phyloP scores from a whole-genome alignment of 2,113 vertebrate species.

The Nycticryphes semicollaris region DNA sequence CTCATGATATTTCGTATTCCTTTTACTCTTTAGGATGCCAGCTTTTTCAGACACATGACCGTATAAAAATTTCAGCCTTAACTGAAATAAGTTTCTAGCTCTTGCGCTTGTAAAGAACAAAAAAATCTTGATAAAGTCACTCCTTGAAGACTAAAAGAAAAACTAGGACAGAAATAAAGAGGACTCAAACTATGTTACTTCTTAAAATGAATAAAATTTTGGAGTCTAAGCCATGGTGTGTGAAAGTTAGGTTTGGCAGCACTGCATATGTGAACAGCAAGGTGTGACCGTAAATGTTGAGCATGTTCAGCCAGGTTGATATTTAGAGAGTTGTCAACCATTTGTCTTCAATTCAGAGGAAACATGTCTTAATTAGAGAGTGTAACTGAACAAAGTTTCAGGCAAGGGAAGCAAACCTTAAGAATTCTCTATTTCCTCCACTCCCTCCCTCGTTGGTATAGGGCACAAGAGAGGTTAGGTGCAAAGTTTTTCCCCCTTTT shows the following conservation, averaged over 20 bases:
- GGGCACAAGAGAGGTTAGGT: not conserved
- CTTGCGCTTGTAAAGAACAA: not conserved
- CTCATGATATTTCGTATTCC: not conserved
- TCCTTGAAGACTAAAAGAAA: not conserved
- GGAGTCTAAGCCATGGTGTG: not conserved
- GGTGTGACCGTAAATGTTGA: not conserved
- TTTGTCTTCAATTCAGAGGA: not conserved
- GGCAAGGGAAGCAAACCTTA: not conserved
- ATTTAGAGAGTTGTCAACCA: not conserved
- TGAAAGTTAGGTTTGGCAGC: not conserved
- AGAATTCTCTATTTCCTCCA: not conserved
- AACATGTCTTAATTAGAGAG: not conserved
- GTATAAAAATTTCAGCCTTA: not conserved
- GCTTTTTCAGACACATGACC: not conserved
- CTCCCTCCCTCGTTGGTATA: not conserved
- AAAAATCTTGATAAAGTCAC: not conserved
- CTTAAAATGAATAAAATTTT: not conserved
- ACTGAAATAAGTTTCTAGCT: not conserved
- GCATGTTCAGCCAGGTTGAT: not conserved
- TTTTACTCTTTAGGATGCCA: not conserved
- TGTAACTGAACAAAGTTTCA: not conserved
- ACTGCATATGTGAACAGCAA: not conserved
- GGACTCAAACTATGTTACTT: not conserved
- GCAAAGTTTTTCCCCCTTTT: not conserved
- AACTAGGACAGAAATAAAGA: not conserved